Base-by-base conservation (phyloP, 2,113 vertebrate species). In the Etheostoma cragini region DNA sequence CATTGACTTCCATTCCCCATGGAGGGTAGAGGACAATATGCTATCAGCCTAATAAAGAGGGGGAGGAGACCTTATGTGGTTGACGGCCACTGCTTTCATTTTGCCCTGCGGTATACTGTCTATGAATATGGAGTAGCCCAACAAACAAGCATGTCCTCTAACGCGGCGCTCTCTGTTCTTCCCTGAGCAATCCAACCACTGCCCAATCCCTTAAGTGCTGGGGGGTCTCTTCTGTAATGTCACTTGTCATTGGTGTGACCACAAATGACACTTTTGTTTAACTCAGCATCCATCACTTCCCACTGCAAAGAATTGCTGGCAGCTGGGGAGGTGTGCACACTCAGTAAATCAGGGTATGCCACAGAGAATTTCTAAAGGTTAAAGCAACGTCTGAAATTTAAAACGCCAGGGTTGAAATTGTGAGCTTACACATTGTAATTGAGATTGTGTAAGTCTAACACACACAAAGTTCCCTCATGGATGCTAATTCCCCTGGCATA, bases 121-220 rank as follows among this genome's bases (percentile, higher is more conserved):
- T 85, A 86, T 93, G 89, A 93, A 93, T 93, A 89, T 90, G 83
- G 81, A 87, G 85, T 77, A 72, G 72, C 67, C 76, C 62, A 69
- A 88, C 85, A 85, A 90, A 86, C 52, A 19, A 82, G 72, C 76
- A 69, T 81, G 92, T 93, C 90, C 90, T 90, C 86, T 73, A 90
- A 81, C 89, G 84, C 12, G 15, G 6, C 15, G 42, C 78, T 86
- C 78, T 62, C 66, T 57, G 65, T 83, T 73, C 83, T 76, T 89
- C 80, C 85, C 62, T 52, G 42, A 76, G 78, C 80, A 65, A 77
- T 88, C 77, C 79, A 85, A 76, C 80, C 73, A 1, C 26, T 4
- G 64, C 76, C 81, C 89, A 93, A 94, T 95, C 86, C 91, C 70
- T 91, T 90, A 91, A 94, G 83, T 95, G 93, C 88, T 68, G 53